Evolutionary conservation across 2,888 invertebrate species (phyloP).

Genomic region (Pheosia gnoma): DNA sequence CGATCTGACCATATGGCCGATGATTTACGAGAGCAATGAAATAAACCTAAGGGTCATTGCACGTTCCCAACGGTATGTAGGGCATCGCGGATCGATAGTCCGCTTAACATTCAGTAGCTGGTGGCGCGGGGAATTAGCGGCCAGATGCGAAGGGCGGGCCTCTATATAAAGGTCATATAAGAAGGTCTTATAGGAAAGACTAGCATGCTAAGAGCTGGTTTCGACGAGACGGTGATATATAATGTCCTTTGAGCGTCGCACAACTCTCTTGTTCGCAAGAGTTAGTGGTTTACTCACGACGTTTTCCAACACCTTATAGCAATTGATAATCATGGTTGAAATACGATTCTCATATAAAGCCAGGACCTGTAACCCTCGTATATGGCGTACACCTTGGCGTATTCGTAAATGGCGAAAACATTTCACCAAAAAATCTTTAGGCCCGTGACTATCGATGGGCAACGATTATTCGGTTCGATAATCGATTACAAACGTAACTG

Average conservation of each 20-base stretch:
- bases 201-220: not conserved
- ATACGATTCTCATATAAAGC: too few relatives aligned
- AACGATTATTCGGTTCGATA: conserved; percentile 39
- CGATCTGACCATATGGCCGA: conserved; percentile 37
- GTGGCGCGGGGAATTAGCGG: conserved; percentile 43
- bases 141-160: conserved; percentile 31
- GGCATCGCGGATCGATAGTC: conserved; percentile 68
- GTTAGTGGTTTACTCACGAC: too few relatives aligned
- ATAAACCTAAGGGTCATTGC: conserved; percentile 42
- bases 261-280: too few relatives aligned
- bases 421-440: not conserved
- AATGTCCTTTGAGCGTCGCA: too few relatives aligned
- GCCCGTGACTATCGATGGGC: not conserved
- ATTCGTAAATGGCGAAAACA: not conserved
- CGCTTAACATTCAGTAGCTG: conserved; percentile 71
- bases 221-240: too few relatives aligned
- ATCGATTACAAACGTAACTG: conserved; percentile 59
- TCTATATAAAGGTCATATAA: conserved; percentile 9
- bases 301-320: too few relatives aligned
- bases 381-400: too few relatives aligned
- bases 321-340: too few relatives aligned
- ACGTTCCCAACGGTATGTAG: conserved; percentile 59
- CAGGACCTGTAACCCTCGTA: too few relatives aligned
- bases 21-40: conserved; percentile 53
- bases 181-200: not conserved